phyloP scores from a whole-genome alignment of 2,113 vertebrate genomes.

The Cinclus mexicanus region DNA sequence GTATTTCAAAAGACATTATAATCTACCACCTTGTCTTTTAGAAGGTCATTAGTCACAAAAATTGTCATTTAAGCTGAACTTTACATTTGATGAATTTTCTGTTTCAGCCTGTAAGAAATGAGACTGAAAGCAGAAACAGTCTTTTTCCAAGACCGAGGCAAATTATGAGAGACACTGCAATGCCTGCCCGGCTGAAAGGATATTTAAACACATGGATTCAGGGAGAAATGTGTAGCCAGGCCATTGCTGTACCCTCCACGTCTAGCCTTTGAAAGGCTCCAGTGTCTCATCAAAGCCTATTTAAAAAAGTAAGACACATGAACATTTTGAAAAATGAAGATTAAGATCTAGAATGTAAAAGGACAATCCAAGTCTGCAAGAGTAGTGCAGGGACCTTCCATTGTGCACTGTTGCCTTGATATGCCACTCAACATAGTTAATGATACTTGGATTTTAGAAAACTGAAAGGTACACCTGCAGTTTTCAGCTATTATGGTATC shows the following conservation, averaged over 20 bases:
- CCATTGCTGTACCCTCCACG: neutral
- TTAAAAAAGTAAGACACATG: neutral
- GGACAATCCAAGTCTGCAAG: neutral
- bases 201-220: neutral
- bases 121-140: neutral
- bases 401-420: neutral
- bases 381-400: neutral
- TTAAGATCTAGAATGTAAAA: slow-evolving; percentile 20
- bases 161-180: neutral
- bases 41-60: slow-evolving; percentile 17
- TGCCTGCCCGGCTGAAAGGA: neutral
- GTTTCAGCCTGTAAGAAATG: neutral
- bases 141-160: neutral
- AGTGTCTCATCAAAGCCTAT: neutral
- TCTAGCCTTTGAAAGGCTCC: neutral
- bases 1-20: slow-evolving; percentile 11
- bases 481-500: neutral
- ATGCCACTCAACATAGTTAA: neutral
- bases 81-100: slow-evolving; percentile 2
- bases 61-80: slow-evolving; percentile 23
- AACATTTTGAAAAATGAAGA: neutral
- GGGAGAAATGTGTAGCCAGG: neutral
- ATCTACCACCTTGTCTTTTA: neutral
- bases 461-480: neutral
- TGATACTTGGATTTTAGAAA: neutral